Conservation (phyloP, 2,797 vertebrate genomes). For the Nothura maculosa region DNA sequence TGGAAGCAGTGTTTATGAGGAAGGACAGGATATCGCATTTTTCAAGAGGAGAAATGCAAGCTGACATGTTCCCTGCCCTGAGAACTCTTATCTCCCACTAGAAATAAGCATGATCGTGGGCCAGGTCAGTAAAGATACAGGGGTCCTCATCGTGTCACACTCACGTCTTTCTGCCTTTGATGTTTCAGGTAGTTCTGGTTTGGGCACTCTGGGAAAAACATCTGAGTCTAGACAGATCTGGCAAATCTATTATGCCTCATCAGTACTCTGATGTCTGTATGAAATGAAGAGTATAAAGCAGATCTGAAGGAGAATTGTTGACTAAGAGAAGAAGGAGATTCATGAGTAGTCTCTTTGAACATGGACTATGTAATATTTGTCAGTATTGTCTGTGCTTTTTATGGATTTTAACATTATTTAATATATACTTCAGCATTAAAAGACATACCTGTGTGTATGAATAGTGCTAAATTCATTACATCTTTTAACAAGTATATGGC, state of each 20-base stretch:
- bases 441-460: not conserved
- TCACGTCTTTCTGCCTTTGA: not conserved
- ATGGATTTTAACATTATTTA: not conserved
- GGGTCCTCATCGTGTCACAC: fast-evolving
- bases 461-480: not conserved
- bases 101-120: not conserved
- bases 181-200: not conserved
- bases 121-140: not conserved
- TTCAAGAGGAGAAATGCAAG: not conserved
- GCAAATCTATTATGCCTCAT: not conserved
- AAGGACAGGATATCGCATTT: not conserved
- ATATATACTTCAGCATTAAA: not conserved
- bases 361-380: not conserved
- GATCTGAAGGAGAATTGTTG: not conserved
- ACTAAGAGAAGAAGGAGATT: not conserved
- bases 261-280: not conserved
- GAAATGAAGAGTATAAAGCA: not conserved
- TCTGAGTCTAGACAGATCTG: not conserved
- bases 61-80: fast-evolving
- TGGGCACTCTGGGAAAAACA: not conserved
- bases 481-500: not conserved
- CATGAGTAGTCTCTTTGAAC: not conserved
- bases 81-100: not conserved
- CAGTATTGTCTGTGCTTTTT: not conserved
- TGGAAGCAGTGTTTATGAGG: not conserved